Base-by-base conservation (phyloP, 2,113 vertebrate genomes). In the Oceanites oceanicus region DNA sequence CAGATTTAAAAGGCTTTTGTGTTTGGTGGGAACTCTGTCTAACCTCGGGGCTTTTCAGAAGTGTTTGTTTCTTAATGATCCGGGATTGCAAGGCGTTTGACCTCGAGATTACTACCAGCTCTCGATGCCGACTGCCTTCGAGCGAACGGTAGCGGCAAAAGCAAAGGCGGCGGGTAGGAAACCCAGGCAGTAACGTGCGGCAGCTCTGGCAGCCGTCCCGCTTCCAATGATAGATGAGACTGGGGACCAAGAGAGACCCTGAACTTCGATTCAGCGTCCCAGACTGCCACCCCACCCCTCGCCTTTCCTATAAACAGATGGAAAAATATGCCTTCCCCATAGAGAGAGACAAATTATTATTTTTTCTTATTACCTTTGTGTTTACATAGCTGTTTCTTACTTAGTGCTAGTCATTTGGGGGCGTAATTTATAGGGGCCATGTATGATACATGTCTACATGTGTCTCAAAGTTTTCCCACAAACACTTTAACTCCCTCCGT, bases 371-470 rank as follows among this genome's bases (percentile, higher is more conserved):
- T 94, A 89, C 94, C n/a, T 95, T 49, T 74, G 17, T 96, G 92
- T 97, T 97, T 96, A 88, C 65, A 81, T 61, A 97, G 93, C 96
- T 96, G 82, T 96, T 97, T 88, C 92, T 96, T 95, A 75, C 92
- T 94, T 72, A 16, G 68, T 11, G 20, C 78, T 93, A 30, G 72
- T 97, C 82, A 49, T 95, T 90, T 92, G 71, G 72, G 79, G 75
- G 72, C 0, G 6, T 95, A 86, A 96, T 92, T 97, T 92, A 90
- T 92, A 81, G 82, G 18, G 79, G 50, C 90, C 30, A 1, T 4
- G 45, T 83, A 56, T 53, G 52, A 92, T 77, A 18, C 16, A 4
- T 34, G 91, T 90, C 44, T 79, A 40, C 59, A 77, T 56, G 55
- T 82, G 90, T 80, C 92, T 96, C 77, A 53, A n/a, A 52, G 86